These are phyloP conservation scores for Spea bombifrons DNA, from an alignment of 2,113 vertebrate species.

Conservation along the genomic window DNA sequence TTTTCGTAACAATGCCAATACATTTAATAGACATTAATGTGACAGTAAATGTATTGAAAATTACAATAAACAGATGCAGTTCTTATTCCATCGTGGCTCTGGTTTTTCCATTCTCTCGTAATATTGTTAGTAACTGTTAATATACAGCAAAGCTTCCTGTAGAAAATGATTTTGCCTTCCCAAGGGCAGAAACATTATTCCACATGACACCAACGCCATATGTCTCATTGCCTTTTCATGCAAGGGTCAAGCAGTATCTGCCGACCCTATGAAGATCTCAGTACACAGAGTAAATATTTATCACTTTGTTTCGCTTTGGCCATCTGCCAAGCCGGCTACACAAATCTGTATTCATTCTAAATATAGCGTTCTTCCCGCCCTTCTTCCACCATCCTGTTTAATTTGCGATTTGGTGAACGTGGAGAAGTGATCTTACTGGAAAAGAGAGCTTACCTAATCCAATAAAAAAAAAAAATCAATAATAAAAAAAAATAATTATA, in stretches of 20 bases:
- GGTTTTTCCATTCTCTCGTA: background rate
- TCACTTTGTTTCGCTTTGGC: slow-evolving; percentile 14
- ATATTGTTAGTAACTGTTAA: background rate
- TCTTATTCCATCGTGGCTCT: background rate
- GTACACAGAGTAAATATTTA: slow-evolving; percentile 38
- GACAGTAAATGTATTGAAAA: too few species aligned
- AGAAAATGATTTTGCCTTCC: background rate
- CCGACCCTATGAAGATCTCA: slow-evolving; percentile 16
- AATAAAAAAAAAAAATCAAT: too few species aligned
- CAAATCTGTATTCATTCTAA: slow-evolving; percentile 41
- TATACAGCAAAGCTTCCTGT: background rate
- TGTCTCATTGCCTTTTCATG: slow-evolving; percentile 35
- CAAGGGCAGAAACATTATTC: slow-evolving; percentile 5
- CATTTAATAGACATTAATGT: too few species aligned
- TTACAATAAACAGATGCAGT: too few species aligned
- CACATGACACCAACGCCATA: slow-evolving; percentile 11
- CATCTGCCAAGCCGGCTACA: slow-evolving; percentile 29
- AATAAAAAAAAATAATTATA: too few species aligned
- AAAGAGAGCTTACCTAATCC: too few species aligned
- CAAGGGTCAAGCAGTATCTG: slow-evolving; percentile 26
- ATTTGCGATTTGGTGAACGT: background rate
- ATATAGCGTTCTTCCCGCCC: slow-evolving; percentile 21
- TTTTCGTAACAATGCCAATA: too few species aligned
- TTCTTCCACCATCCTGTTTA: slow-evolving; percentile 37
- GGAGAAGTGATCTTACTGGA: background rate